Conservation (phyloP, 2,797 vertebrate species). For the Spea hammondii region DNA sequence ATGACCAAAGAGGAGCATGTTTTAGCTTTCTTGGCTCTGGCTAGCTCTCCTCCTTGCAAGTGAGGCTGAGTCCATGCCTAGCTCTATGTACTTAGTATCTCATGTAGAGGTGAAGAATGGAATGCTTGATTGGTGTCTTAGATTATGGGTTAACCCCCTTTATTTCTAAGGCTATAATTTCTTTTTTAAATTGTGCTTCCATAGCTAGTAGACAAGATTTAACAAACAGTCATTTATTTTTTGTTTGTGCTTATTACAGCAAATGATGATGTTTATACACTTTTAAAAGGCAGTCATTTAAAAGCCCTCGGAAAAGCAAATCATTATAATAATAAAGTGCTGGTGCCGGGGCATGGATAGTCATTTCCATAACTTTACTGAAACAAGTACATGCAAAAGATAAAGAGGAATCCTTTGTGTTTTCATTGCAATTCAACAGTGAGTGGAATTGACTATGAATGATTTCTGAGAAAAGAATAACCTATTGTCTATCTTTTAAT, state of each 20-base stretch:
- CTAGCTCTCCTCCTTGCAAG: too few species aligned
- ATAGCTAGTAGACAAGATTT: conserved; percentile 19
- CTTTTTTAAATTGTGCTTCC: conserved; percentile 9
- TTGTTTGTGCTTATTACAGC: not conserved
- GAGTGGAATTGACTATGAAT: not conserved
- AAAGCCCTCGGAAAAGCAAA: not conserved
- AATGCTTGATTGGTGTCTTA: too few species aligned
- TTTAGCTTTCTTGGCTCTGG: too few species aligned
- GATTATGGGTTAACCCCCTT: not conserved
- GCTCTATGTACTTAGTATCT: too few species aligned
- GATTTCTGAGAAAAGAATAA: too few species aligned
- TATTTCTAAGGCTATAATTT: conserved; percentile 7
- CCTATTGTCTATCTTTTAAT: too few species aligned
- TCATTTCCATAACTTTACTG: not conserved
- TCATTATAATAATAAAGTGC: not conserved
- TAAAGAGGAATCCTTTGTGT: not conserved
- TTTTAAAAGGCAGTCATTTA: not conserved
- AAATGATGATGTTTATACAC: not conserved
- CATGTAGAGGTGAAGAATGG: too few species aligned
- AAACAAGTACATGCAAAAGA: not conserved
- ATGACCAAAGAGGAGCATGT: too few species aligned
- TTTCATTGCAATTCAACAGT: not conserved
- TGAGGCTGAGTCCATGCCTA: too few species aligned
- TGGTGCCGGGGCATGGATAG: not conserved
- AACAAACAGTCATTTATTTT: conserved; percentile 9